Conservation (phyloP, 2,888 invertebrate species). For the Brachyopa scutellaris region DNA sequence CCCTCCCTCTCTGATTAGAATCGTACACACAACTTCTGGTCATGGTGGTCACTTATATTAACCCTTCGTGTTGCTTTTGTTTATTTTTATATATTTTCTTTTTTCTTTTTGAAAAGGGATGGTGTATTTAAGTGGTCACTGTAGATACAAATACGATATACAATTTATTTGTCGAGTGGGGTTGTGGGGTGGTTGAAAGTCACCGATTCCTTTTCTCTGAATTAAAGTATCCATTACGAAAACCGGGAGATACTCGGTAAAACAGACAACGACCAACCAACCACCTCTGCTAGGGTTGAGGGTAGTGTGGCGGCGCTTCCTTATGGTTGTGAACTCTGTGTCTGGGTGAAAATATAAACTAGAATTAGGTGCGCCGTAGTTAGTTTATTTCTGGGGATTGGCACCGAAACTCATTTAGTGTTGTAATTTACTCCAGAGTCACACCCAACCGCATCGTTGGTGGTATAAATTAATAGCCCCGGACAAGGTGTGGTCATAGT, state of each 20-base stretch:
- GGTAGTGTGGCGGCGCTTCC: neutral
- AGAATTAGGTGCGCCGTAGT: slow-evolving; percentile 67
- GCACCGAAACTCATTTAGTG: slow-evolving; percentile 53
- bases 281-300: slow-evolving; percentile 16
- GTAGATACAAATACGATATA: slow-evolving; percentile 35
- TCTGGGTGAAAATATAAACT: slow-evolving; percentile 46
- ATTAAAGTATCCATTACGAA: slow-evolving; percentile 66
- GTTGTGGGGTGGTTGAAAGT: neutral
- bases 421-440: slow-evolving; percentile 54
- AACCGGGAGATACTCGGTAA: neutral
- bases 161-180: slow-evolving; percentile 31
- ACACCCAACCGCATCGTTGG: slow-evolving; percentile 42
- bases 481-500: slow-evolving; percentile 53
- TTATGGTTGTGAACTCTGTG: neutral
- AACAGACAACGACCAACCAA: slow-evolving; percentile 24
- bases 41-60: slow-evolving; percentile 52
- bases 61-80: slow-evolving; percentile 26
- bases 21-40: slow-evolving; percentile 40
- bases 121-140: slow-evolving; percentile 39
- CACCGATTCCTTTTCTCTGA: slow-evolving; percentile 27
- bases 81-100: neutral
- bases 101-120: neutral
- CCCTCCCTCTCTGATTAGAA: slow-evolving; percentile 27
- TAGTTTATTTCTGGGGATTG: slow-evolving; percentile 66
- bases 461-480: slow-evolving; percentile 37